Percentiles rank a stretch among this genome's conserved stretches.
These are phyloP conservation scores for Montipora foliosa DNA, from an alignment of 64 coral and sea anemone species.

Conservation along the genomic window DNA sequence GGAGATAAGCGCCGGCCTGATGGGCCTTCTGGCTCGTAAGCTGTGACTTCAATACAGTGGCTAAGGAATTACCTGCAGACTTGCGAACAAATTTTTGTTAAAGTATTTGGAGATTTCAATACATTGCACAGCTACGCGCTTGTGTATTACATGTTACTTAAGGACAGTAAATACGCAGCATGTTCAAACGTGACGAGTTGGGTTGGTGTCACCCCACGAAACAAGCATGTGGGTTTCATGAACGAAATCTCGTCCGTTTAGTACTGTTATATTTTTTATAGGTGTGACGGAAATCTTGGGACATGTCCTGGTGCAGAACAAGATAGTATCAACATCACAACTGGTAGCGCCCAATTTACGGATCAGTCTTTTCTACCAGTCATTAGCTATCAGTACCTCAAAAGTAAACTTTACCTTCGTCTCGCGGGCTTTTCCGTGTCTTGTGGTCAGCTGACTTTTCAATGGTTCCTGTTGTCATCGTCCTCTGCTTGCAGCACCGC, in stretches of 20 bases:
- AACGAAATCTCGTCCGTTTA: neutral
- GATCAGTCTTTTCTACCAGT: conserved; percentile 42
- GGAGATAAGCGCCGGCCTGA: no score
- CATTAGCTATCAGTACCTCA: conserved; percentile 78
- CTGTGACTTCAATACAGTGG: no score
- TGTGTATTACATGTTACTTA: no score
- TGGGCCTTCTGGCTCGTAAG: no score
- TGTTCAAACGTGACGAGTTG: no score
- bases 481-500: neutral
- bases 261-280: conserved; percentile 14
- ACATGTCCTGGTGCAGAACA: conserved; percentile 72
- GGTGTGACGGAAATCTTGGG: conserved; percentile 88
- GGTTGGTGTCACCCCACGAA: no score
- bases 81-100: no score
- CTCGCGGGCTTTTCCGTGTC: conserved; percentile 72
- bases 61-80: no score
- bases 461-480: conserved; percentile 79
- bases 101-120: no score
- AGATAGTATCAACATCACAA: conserved; percentile 68
- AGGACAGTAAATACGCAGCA: no score
- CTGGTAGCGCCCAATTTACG: conserved; percentile 67
- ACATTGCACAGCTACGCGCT: no score
- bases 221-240: no score
- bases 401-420: conserved; percentile 72
- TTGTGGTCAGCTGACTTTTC: conserved; percentile 78